Conservation (phyloP, 2,113 vertebrate species). For the Smithornis capensis region DNA sequence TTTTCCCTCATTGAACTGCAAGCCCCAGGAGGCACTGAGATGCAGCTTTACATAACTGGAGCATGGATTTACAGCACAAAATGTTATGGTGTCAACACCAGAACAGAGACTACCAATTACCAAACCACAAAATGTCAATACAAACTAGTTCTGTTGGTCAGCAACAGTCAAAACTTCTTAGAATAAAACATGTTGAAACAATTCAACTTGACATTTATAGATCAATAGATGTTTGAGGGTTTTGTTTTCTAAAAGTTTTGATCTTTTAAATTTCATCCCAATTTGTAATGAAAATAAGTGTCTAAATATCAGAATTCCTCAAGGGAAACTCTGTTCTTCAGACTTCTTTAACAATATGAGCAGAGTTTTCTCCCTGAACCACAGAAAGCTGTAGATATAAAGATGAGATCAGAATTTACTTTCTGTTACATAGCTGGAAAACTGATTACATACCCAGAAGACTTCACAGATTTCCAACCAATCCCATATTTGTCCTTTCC, state of each 20-base stretch:
- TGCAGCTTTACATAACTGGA: neutral
- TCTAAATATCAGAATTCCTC: constrained; percentile 23
- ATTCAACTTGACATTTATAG: neutral
- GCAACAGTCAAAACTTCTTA: neutral
- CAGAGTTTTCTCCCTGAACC: neutral
- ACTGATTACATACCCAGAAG: neutral
- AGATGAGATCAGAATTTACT: neutral
- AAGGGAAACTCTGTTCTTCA: neutral
- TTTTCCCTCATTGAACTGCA: neutral
- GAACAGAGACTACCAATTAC: neutral
- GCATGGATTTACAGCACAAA: neutral
- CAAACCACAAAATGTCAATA: neutral
- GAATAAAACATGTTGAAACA: neutral
- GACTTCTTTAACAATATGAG: neutral
- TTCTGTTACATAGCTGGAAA: neutral
- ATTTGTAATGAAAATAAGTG: neutral
- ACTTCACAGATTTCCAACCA: neutral
- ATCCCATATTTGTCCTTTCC: neutral
- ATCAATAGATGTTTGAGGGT: neutral
- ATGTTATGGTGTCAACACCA: neutral
- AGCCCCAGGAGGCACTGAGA: neutral
- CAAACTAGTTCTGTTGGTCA: neutral
- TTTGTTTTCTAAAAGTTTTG: neutral
- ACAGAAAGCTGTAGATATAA: neutral
- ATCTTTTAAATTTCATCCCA: neutral